Evolutionary conservation across 2,888 invertebrate genomes (phyloP).

Genomic region (Limenitis camilla): DNA sequence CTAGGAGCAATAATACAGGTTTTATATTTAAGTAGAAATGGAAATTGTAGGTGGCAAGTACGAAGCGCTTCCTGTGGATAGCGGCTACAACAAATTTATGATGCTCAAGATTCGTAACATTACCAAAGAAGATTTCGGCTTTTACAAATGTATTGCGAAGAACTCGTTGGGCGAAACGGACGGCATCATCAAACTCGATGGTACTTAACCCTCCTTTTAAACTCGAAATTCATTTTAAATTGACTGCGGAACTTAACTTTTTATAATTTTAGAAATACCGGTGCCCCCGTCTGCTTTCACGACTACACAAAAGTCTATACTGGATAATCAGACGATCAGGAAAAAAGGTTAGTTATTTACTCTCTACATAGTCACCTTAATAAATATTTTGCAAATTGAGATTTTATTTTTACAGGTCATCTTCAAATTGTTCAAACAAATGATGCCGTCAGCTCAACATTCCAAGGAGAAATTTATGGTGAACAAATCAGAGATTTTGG

Average conservation of each 20-base stretch:
- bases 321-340: conserved; percentile 64
- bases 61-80: conserved; percentile 89
- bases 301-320: conserved; percentile 63
- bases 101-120: conserved; percentile 91
- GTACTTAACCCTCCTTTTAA: conserved; percentile 64
- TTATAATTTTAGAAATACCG: conserved; percentile 80
- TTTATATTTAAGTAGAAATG: conserved; percentile 76
- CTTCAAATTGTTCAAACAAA: conserved; percentile 48
- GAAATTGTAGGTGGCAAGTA: conserved; percentile 90
- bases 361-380: not conserved
- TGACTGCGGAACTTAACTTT: not conserved
- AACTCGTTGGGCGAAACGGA: conserved; percentile 93
- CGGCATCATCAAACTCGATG: conserved; percentile 91
- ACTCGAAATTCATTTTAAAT: conserved; percentile 11
- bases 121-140: conserved; percentile 87
- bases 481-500: conserved; percentile 65
- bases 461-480: conserved; percentile 63
- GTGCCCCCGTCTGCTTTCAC: conserved; percentile 85
- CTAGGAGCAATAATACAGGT: conserved; percentile 36
- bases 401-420: conserved; percentile 43
- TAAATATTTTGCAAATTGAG: not conserved
- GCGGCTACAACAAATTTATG: conserved; percentile 94
- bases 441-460: conserved; percentile 64
- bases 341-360: conserved; percentile 52
- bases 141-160: conserved; percentile 93